Conservation (phyloP, 1,140 invertebrate species). For the Sycophaga agraensis region DNA sequence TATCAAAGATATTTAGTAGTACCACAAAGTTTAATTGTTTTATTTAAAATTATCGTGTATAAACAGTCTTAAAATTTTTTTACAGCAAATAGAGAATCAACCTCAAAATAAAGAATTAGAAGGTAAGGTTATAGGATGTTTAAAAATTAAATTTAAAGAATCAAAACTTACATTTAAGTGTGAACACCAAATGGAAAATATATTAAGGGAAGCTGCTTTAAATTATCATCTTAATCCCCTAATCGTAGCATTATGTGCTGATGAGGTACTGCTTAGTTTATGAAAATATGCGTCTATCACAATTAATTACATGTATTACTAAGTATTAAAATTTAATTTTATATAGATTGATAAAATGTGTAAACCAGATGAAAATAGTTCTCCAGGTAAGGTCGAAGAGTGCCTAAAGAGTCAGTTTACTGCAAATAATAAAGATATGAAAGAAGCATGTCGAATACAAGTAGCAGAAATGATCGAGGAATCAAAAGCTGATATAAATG, state of each 20-base stretch:
- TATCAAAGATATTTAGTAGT: not conserved
- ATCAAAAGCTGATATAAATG: slow-evolving; percentile 78
- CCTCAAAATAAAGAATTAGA: slow-evolving; percentile 55
- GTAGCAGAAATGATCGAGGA: slow-evolving; percentile 81
- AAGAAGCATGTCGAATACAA: slow-evolving; percentile 73
- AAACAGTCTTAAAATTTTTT: slow-evolving; percentile 31
- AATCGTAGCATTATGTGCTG: slow-evolving; percentile 72
- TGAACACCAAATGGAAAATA: slow-evolving; percentile 76
- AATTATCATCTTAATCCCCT: slow-evolving; percentile 86
- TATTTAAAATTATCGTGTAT: no score
- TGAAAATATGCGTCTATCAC: not conserved
- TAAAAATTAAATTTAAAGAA: slow-evolving; percentile 76
- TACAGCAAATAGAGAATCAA: slow-evolving; percentile 44
- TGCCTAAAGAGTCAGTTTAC: slow-evolving; percentile 79
- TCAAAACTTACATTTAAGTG: slow-evolving; percentile 73
- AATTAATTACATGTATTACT: no score
- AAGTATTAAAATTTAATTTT: not conserved
- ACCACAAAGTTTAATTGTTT: not conserved
- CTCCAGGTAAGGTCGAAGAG: slow-evolving; percentile 71
- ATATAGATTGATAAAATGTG: slow-evolving; percentile 56
- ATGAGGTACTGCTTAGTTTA: slow-evolving; percentile 54
- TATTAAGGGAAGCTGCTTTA: slow-evolving; percentile 82
- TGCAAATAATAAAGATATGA: slow-evolving; percentile 70
- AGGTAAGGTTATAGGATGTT: slow-evolving; percentile 65
- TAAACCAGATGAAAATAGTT: slow-evolving; percentile 49